These are phyloP conservation scores for Conopomorpha cramerella DNA, from an alignment of 1,140 invertebrate species.

Conservation along the genomic window DNA sequence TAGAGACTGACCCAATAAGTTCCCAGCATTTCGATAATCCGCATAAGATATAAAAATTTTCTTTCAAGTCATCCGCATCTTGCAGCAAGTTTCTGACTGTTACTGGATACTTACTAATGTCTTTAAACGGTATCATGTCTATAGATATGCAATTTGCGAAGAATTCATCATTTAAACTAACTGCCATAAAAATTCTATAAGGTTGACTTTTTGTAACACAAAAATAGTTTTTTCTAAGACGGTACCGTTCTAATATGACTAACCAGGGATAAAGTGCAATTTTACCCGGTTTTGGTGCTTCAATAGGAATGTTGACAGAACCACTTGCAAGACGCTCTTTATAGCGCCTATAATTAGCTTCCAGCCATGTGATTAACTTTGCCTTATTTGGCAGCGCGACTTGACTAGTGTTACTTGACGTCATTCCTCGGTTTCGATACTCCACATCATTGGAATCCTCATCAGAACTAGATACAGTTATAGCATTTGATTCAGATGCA, in stretches of 20 bases:
- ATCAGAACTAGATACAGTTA: no score
- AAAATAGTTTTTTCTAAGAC: slow-evolving; percentile 36
- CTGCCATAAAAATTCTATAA: slow-evolving; percentile 35
- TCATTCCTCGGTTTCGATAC: no score
- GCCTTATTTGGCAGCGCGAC: slow-evolving; percentile 14
- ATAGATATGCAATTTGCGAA: slow-evolving; percentile 38
- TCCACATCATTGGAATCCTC: slow-evolving; percentile 1
- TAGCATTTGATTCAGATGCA: no score
- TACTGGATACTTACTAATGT: slow-evolving; percentile 30
- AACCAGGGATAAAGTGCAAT: slow-evolving; percentile 33
- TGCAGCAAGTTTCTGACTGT: slow-evolving; percentile 37
- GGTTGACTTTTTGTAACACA: slow-evolving; percentile 26
- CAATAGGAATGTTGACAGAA: slow-evolving; percentile 18
- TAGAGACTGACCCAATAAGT: slow-evolving; percentile 31
- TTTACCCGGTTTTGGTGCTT: slow-evolving; percentile 29
- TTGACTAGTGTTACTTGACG: no score
- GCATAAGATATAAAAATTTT: slow-evolving; percentile 42
- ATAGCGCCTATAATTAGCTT: slow-evolving; percentile 33
- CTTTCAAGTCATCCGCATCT: slow-evolving; percentile 24
- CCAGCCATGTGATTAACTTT: slow-evolving; percentile 34
- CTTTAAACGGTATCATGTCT: slow-evolving; percentile 24
- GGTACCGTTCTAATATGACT: slow-evolving; percentile 39
- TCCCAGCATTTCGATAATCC: slow-evolving; percentile 39
- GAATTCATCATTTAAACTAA: slow-evolving; percentile 17
- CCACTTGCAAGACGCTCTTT: slow-evolving; percentile 18